Conservation (phyloP, 2,797 vertebrate genomes). For the Artibeus lituratus region DNA sequence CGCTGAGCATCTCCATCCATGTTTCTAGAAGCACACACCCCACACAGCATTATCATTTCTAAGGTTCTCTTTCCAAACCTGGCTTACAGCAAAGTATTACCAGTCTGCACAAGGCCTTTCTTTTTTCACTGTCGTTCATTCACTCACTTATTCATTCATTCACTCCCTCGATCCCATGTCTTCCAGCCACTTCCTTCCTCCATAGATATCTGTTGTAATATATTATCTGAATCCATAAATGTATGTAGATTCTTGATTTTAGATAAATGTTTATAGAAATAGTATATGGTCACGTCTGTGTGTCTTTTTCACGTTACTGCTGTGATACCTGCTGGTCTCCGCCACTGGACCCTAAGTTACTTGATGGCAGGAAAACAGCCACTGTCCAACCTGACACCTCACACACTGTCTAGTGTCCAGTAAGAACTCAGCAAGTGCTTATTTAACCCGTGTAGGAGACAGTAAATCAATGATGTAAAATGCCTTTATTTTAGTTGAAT, state of each 20-base stretch:
- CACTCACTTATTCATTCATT: not conserved
- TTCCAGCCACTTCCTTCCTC: not conserved
- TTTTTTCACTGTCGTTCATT: not conserved
- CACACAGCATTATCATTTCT: not conserved
- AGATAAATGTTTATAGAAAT: not conserved
- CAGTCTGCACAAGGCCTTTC: not conserved
- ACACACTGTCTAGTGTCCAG: not conserved
- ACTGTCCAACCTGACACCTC: not conserved
- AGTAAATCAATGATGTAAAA: not conserved
- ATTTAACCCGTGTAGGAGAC: not conserved
- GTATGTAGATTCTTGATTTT: not conserved
- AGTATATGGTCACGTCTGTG: not conserved
- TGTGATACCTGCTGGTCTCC: not conserved
- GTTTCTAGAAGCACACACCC: not conserved
- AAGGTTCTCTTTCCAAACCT: not conserved
- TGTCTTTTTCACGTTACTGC: not conserved
- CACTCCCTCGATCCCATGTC: not conserved
- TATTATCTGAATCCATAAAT: not conserved
- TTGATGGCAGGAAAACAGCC: not conserved
- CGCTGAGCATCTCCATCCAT: accelerated
- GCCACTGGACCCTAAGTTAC: not conserved
- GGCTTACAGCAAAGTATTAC: not conserved
- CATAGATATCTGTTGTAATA: not conserved
- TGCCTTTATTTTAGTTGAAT: not conserved
- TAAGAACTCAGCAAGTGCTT: not conserved